Evolutionary conservation across 2,888 invertebrate genomes (phyloP), one percentile per base, ranked within the genome.

Genomic region (Pecten maximus): DNA sequence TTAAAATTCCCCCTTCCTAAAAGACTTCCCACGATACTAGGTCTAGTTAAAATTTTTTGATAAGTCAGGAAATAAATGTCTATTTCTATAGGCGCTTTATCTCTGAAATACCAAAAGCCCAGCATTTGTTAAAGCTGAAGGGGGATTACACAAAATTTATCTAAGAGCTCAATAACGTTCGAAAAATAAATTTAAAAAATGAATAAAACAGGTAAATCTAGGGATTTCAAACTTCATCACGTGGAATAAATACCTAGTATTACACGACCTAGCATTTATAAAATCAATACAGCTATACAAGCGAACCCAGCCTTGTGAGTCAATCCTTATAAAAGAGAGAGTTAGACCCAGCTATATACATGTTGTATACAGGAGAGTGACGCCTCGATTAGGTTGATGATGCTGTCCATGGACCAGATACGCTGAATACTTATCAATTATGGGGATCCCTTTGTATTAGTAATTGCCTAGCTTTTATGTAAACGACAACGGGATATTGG

Each of bases 391-490:
- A 74, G 74, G 74, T 4, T 74, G 74, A 74, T 35, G 74, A 74
- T 23, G 35, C 15, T 15, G 74, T 35, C 74, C 35, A 74, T 35
- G 74, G 35, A 35, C 35, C 74, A 74, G 74, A 74, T 74, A 74
- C 23, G 74, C 23, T 74, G 74, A 74, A 74, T 28, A 35, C 35
- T 74, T 35, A 74, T 28, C 74, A 74, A 74, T 74, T 74, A 74
- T 74, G 35, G 35, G 74, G 74, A 74, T 74, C 8, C 54, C 74
- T 74, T 74, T 74, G 74, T 74, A 74, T 10, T 4, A 8, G 35
- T 74, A 74, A 74, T 74, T 74, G 74, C 74, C 35, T 74, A 10
- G 74, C 74, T 28, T 74, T 74, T 74, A 74, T 74, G 74, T 74
- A 74, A 74, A 74, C 35, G 74, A 74, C 74, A 74, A 74, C 8